Evolutionary conservation across 1,140 invertebrate species (phyloP).

Genomic region (Tenebrio molitor): DNA sequence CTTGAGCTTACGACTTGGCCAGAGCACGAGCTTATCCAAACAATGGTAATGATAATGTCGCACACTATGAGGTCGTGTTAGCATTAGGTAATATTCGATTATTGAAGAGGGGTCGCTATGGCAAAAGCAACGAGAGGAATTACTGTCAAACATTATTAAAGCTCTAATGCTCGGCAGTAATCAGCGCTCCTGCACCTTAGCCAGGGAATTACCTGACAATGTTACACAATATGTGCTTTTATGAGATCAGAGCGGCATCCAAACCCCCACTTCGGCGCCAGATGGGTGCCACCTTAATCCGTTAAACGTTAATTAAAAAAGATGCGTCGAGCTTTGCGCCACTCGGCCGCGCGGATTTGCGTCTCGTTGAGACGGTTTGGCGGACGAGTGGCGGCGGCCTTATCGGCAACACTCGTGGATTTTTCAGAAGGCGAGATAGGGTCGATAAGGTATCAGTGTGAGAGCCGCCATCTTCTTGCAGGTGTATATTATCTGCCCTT

Average conservation of each 20-base stretch:
- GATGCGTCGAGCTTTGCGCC: too few relatives aligned
- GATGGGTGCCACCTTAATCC: too few relatives aligned
- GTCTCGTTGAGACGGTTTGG: too few relatives aligned
- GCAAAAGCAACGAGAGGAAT: conserved; percentile 42
- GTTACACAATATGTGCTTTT: conserved; percentile 51
- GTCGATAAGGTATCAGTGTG: conserved; percentile 41
- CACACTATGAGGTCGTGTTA: conserved; percentile 55
- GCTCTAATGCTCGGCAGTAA: conserved; percentile 49
- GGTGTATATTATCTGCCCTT: conserved; percentile 27
- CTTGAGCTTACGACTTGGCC: neutral
- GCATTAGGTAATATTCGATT: conserved; percentile 56
- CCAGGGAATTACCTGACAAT: conserved; percentile 51
- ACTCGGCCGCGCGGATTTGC: too few relatives aligned
- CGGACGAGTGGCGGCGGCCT: too few relatives aligned
- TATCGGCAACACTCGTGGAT: too few relatives aligned
- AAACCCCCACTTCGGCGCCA: too few relatives aligned
- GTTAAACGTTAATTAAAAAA: too few relatives aligned
- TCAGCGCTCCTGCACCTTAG: conserved; percentile 29
- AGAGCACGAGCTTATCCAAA: conserved; percentile 48
- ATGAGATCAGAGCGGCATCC: conserved; percentile 52
- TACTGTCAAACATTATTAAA: conserved; percentile 57
- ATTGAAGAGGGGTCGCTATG: conserved; percentile 44
- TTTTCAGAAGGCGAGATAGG: conserved; percentile 3
- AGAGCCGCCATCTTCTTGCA: conserved; percentile 45
- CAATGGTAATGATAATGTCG: conserved; percentile 56